Conservation (phyloP, 2,888 invertebrate species). For the Temnothorax unifasciatus region DNA sequence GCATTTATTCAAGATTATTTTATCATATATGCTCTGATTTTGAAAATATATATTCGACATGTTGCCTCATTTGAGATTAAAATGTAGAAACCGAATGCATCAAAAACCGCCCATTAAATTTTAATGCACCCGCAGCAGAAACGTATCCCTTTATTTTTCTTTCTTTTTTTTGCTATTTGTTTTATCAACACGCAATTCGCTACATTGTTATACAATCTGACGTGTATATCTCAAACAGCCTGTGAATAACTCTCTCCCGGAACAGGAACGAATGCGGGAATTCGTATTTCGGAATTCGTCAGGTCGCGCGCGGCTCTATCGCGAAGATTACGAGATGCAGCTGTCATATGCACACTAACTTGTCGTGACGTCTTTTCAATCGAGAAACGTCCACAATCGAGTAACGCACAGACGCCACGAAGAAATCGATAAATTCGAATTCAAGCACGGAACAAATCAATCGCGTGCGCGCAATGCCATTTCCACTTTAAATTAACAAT, state of each 20-base stretch:
- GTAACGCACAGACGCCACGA: conserved; percentile 51
- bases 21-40: not conserved
- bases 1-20: not conserved
- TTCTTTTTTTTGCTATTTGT: conserved; percentile 13
- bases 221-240: not conserved
- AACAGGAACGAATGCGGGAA: not conserved
- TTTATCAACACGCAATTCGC: not conserved
- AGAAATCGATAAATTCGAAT: conserved; percentile 57
- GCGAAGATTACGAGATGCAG: conserved; percentile 64
- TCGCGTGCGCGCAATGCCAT: conserved; percentile 21
- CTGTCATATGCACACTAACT: conserved; percentile 65
- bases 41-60: conserved; percentile 18
- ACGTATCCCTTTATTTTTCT: not conserved
- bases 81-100: conserved; percentile 29
- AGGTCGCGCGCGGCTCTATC: conserved; percentile 15
- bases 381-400: conserved; percentile 60
- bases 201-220: conserved; percentile 27
- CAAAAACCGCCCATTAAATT: conserved; percentile 22
- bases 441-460: conserved; percentile 23
- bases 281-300: conserved; percentile 13
- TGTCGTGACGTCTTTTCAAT: conserved; percentile 60
- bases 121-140: not conserved
- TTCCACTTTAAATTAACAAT: conserved; percentile 33
- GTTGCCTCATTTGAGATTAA: conserved; percentile 19
- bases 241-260: not conserved